Conservation (phyloP, 2,113 vertebrate genomes). For the Hippocampus zosterae region DNA sequence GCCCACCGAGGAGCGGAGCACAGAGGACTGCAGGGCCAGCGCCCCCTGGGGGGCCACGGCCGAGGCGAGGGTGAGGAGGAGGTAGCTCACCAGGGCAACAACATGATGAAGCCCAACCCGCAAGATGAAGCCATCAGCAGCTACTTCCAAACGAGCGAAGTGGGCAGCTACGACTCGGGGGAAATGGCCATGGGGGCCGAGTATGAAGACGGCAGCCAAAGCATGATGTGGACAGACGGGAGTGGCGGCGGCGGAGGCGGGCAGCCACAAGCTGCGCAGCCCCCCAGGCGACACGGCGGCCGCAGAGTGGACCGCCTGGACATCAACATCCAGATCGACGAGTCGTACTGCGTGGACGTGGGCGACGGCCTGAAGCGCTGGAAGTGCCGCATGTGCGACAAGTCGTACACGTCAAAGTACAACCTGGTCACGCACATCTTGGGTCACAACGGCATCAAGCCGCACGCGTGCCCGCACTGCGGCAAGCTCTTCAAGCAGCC, state of each 20-base stretch:
- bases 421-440: conserved; percentile 97
- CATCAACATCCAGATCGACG: conserved; percentile 97
- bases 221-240: conserved; percentile 70
- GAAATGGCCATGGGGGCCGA: conserved; percentile 76
- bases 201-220: conserved; percentile 73
- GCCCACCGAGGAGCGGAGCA: conserved; percentile 56
- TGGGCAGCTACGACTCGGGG: conserved; percentile 68
- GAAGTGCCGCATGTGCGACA: conserved; percentile 98
- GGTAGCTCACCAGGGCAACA: conserved; percentile 59
- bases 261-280: conserved; percentile 52
- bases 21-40: conserved; percentile 56
- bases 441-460: conserved; percentile 96
- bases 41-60: conserved; percentile 49
- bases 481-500: conserved; percentile 98
- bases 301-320: conserved; percentile 91
- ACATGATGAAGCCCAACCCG: conserved; percentile 64
- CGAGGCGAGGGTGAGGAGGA: conserved; percentile 65
- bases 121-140: conserved; percentile 73
- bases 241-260: conserved; percentile 53
- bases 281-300: conserved; percentile 66
- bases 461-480: conserved; percentile 91
- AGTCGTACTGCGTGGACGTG: conserved; percentile 93
- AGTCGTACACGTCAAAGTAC: conserved; percentile 98
- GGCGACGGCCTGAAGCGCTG: conserved; percentile 92
- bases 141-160: conserved; percentile 75